Base-by-base conservation (phyloP, 2,797 vertebrate genomes). In the Gallinago nigripennis region DNA sequence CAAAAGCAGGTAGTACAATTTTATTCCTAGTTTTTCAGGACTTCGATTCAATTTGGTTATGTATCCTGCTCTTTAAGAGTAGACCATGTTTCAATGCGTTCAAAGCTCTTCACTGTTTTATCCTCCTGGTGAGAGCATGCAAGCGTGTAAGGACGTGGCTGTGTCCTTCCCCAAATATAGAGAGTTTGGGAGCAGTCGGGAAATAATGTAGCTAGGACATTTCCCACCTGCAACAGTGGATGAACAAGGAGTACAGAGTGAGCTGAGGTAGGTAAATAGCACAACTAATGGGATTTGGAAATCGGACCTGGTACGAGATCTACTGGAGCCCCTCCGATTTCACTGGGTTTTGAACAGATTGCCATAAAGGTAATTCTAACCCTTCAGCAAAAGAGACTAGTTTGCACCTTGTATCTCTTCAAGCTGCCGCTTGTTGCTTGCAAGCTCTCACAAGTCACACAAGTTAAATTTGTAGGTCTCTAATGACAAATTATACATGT, bases 291-390 rank as follows among this genome's bases (percentile, higher is more conserved):
- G 27, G 25, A 70, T 39, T 18, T 68, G 24, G 12, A 66, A 5
- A 19, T 7, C 51, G 16, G 12, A 31, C 18, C 51, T 1, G 1
- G 21, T 30, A 10, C 0, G 2, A 65, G 25, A 35, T 28, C 39
- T 53, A 3, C 48, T 41, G 76, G 30, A 80, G 23, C 12, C 63
- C 43, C 46, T 51, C 25, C 27, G 31, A 56, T 60, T 81, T 86
- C 69, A 35, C 27, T 31, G 39, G 23, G 8, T 15, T 91, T 80
- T 63, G n/a, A 76, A 64, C 15, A 45, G 35, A 58, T 54, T 68
- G 3, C 30, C 72, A 8, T 20, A 39, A 57, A 61, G 12, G 4
- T 5, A 37, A 46, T 16, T 45, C 31, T 57, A 28, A 54, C 33
- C 24, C 64, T 46, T 30, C 12, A 64, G 24, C 12, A 46, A 30